Evolutionary conservation across 1,140 invertebrate genomes (phyloP), one percentile per base, ranked within the genome.

Genomic region (Mizuhopecten yessoensis): DNA sequence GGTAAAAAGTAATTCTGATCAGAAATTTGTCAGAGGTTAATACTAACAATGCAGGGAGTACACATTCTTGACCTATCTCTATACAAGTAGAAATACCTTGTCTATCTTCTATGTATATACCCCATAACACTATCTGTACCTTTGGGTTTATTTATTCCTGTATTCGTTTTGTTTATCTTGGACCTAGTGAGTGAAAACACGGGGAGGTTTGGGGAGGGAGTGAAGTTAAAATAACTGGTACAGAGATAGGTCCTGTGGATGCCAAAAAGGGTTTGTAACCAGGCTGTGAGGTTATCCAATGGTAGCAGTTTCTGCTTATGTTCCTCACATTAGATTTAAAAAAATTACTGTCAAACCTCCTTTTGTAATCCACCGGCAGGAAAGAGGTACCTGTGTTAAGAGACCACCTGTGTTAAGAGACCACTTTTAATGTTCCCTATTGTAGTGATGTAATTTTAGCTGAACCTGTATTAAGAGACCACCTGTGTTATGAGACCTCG

Each of bases 61-160:
- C 3, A 17, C 3, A 75, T 75, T 75, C 1, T 75, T 75, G 15
- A n/a, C 17, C 5, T n/a, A 75, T 29, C 57, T 75, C 23, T 29
- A 5, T 75, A 75, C 5, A 75, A 75, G 57, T 75, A 29, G 57
- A 75, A 75, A 75, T 75, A 75, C 57, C n/a, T 75, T 9, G 57
- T 75, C 57, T 75, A 75, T 75, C 57, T n/a, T n/a, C n/a, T 29
- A 17, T 75, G 57, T 75, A 75, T 75, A 75, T 75, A 75, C 5
- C 23, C 42, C 17, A 20, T 15, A 45, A 20, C 42, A 45, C 57
- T 75, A 75, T 75, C n/a, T 75, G 11, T 75, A 3, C 23, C 57
- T 75, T 9, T n/a, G n/a, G n/a, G 57, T 75, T 75, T 75, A 75
- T 75, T 75, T 75, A n/a, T n/a, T 29, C 57, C 57, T 75, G 57